A percentile compares a stretch with the other conserved stretches of the same genome.
Conservation (phyloP, 2,888 invertebrate genomes). For the Danaus chrysippus region DNA sequence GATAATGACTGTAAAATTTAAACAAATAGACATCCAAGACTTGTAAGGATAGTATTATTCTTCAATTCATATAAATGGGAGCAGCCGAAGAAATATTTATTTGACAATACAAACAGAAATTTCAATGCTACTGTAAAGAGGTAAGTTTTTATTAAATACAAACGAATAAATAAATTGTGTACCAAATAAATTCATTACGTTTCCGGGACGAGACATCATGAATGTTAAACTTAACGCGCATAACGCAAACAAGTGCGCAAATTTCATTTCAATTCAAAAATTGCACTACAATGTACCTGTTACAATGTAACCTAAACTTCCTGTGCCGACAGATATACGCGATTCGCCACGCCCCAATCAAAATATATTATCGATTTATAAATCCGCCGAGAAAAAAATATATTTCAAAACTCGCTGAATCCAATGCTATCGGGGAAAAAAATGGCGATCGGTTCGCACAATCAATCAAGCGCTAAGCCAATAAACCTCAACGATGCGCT, state of each 20-base stretch:
- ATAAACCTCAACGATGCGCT: conserved; percentile 80
- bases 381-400: conserved; percentile 40
- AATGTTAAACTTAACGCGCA: conserved; percentile 56
- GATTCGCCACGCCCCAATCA: conserved; percentile 78
- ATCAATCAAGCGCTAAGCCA: conserved; percentile 80
- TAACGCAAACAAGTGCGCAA: conserved; percentile 74
- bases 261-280: conserved; percentile 42
- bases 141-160: too few species aligned
- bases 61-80: too few species aligned
- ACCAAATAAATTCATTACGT: neutral
- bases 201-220: conserved; percentile 23
- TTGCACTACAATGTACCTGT: conserved; percentile 39
- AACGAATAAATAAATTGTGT: neutral
- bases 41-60: too few species aligned
- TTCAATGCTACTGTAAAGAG: too few species aligned
- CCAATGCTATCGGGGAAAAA: conserved; percentile 38
- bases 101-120: too few species aligned
- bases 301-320: conserved; percentile 49
- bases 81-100: too few species aligned
- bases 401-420: conserved; percentile 49
- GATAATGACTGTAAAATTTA: too few species aligned
- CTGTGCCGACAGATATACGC: conserved; percentile 64
- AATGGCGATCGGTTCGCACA: conserved; percentile 68
- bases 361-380: conserved; percentile 68
- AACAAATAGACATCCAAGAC: too few species aligned